phyloP scores from a whole-genome alignment of 1,140 invertebrate genomes.

The Tachypleus tridentatus region DNA sequence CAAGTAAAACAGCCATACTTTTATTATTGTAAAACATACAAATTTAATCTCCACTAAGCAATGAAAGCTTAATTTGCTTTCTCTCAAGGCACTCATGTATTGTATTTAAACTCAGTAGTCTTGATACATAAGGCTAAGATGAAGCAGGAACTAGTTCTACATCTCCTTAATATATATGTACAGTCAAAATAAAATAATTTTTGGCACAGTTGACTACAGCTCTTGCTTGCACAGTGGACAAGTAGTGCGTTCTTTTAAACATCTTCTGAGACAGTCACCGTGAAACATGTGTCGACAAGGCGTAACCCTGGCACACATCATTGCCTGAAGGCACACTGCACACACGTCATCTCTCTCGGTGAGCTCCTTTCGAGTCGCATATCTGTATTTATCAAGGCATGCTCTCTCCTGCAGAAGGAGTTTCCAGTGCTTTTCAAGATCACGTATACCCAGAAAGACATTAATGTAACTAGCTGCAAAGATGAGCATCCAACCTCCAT shows the following conservation, averaged over 20 bases:
- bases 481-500: conserved; percentile 32
- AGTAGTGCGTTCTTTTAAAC: conserved; percentile 49
- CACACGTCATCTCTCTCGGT: conserved; percentile 56
- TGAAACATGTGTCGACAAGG: conserved; percentile 65
- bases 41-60: too few species aligned
- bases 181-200: too few species aligned
- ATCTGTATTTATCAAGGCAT: conserved; percentile 47
- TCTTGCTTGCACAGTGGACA: conserved; percentile 57
- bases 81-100: too few species aligned
- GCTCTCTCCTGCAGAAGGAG: conserved; percentile 45
- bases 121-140: too few species aligned
- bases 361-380: conserved; percentile 50
- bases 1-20: too few species aligned
- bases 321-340: conserved; percentile 53
- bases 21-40: too few species aligned
- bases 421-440: conserved; percentile 41
- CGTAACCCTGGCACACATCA: conserved; percentile 52
- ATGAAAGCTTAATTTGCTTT: too few species aligned
- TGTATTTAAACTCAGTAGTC: too few species aligned
- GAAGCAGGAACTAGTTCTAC: too few species aligned
- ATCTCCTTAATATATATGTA: too few species aligned
- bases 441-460: conserved; percentile 49
- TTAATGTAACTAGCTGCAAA: conserved; percentile 50
- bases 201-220: conserved; percentile 24
- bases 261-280: conserved; percentile 54